Percentiles rank a stretch among this genome's conserved stretches.
Conservation (phyloP, 37 sponge, comb jelly and placozoan species). For the Agelas oroides region DNA sequence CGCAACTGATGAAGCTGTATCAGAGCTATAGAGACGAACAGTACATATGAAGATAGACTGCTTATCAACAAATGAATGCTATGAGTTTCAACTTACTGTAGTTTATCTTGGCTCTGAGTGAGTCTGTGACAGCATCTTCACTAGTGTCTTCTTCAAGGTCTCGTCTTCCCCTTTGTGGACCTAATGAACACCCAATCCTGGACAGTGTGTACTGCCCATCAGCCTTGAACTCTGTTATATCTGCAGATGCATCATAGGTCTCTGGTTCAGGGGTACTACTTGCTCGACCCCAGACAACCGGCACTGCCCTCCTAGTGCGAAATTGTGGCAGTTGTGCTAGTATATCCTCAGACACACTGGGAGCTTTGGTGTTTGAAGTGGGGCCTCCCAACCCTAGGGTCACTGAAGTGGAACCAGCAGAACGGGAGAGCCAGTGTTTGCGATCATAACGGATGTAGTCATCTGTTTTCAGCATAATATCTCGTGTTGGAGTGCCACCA, state of each 20-base stretch:
- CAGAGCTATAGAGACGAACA: background rate
- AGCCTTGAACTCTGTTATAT: background rate
- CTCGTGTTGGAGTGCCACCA: constrained; percentile 3
- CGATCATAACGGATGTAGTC: background rate
- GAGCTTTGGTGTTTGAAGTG: too few relatives aligned
- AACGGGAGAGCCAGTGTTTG: background rate
- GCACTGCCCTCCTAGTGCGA: background rate
- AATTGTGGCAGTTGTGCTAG: too few relatives aligned
- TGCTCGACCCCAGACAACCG: background rate
- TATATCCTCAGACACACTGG: too few relatives aligned
- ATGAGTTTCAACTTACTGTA: constrained; percentile 13
- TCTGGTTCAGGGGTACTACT: background rate
- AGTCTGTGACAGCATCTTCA: background rate
- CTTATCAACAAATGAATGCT: background rate
- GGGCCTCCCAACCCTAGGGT: background rate
- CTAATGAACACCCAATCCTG: background rate
- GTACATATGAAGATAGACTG: too few relatives aligned
- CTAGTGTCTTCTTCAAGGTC: background rate
- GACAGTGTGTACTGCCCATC: background rate
- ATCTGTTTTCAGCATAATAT: background rate
- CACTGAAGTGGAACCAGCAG: background rate
- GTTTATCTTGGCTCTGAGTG: constrained; percentile 20
- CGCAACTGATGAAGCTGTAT: constrained; percentile 4
- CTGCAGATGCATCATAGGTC: background rate
- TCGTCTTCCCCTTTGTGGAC: background rate